Base-by-base conservation (phyloP, 2,888 invertebrate species). In the Phalera bucephala region DNA sequence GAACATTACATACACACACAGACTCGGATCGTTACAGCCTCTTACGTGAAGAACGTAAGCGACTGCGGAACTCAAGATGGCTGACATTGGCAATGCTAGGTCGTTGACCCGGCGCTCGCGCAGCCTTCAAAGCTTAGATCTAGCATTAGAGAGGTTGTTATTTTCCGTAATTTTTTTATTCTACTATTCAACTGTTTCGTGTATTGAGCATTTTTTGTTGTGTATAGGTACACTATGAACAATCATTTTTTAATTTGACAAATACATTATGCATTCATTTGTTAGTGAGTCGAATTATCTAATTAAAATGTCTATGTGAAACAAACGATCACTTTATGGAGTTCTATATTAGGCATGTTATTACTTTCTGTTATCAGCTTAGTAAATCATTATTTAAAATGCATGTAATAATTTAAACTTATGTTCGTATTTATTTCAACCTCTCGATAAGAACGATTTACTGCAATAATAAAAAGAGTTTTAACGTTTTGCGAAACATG, bases 71-170 rank as follows among this genome's bases (percentile, higher is more conserved):
- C 86, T 84, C 86, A 87, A 88, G 83, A 87, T 88, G 88, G 88
- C 89, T 89, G 89, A 88, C 89, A 89, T 89, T 89, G 89, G 89
- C 89, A 89, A 86, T 89, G 89, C 86, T 52, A 61, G 82, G 80
- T 86, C 87, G 60, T 72, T 78, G 86, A 87, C 74, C 87, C 74
- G 57, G 64, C 80, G 75, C 76, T 78, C 76, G 77, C 72, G 80
- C 80, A 88, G 83, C 89, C 88, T 88, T 88, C 88, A 80, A 79
- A 84, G 86, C 87, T 86, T 85, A 86, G 80, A 80, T 80, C 84
- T 81, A 72, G 82, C 82, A 81, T 86, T 88, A 87, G 87, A 88
- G 84, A 78, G 84, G 87, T 79, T 79, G 80, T 80, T 85, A 79
- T 82, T 81, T 82, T 79, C 77, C 78, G 76, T 67, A 72, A 60